Percentiles rank a stretch among this genome's conserved stretches.
These are phyloP conservation scores for Planiliza haematocheilus DNA, from an alignment of 2,113 vertebrate genomes.

Conservation along the genomic window DNA sequence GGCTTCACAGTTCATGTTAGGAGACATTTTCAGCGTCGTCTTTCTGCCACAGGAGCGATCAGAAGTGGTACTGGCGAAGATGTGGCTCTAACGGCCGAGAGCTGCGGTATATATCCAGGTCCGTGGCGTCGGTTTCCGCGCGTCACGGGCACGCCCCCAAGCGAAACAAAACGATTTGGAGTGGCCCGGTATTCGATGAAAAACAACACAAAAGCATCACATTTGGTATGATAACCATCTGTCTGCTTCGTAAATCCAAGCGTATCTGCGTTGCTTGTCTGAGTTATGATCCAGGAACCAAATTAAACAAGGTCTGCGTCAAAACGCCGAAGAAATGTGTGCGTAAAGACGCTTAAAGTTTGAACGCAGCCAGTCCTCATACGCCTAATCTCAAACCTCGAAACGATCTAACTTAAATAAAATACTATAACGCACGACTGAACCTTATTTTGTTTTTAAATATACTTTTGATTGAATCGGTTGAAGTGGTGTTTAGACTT, in stretches of 20 bases:
- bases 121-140: slow-evolving; percentile 71
- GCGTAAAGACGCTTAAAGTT: slow-evolving; percentile 50
- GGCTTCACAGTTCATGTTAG: slow-evolving; percentile 50
- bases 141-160: slow-evolving; percentile 78
- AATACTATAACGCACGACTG: neutral
- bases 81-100: slow-evolving; percentile 37
- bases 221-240: slow-evolving; percentile 78
- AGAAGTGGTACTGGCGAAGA: slow-evolving; percentile 4
- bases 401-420: neutral
- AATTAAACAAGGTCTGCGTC: slow-evolving; percentile 46
- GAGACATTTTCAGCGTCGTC: slow-evolving; percentile 64
- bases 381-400: neutral
- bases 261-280: slow-evolving; percentile 70
- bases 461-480: too few species aligned
- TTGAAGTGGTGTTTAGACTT: neutral
- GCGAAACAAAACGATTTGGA: slow-evolving; percentile 64
- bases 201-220: slow-evolving; percentile 69
- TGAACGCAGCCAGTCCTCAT: neutral
- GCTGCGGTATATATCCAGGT: slow-evolving; percentile 76
- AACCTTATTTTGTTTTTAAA: neutral
- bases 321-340: slow-evolving; percentile 35
- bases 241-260: slow-evolving; percentile 66
- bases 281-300: slow-evolving; percentile 41
- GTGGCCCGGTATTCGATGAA: slow-evolving; percentile 46
- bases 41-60: neutral